Evolutionary conservation across 2,113 vertebrate genomes (phyloP).

Genomic region (Xiphophorus couchianus): DNA sequence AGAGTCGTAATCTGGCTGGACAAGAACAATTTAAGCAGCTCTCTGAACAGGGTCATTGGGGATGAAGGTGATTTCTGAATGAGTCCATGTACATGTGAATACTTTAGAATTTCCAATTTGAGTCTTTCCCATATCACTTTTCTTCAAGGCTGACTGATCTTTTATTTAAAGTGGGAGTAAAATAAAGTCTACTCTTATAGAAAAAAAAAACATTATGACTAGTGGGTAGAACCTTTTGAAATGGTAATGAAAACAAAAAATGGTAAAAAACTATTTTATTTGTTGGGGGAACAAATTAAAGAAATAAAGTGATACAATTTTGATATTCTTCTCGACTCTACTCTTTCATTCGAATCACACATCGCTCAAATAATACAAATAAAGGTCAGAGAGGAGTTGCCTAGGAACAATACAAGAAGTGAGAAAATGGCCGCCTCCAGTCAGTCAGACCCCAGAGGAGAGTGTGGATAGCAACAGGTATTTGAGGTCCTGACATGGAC

Average conservation of each 20-base stretch:
- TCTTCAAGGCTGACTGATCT: constrained; percentile 60
- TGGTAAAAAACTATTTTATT: neutral
- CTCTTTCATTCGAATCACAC: too few relatives aligned
- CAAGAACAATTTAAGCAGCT: constrained; percentile 28
- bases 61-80: constrained; percentile 11
- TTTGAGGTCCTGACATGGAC: neutral
- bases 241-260: constrained; percentile 17
- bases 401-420: neutral
- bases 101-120: constrained; percentile 47
- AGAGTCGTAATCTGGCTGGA: constrained; percentile 26
- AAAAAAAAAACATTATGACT: constrained; percentile 39
- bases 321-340: too few relatives aligned
- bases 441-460: neutral
- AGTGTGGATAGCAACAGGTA: neutral
- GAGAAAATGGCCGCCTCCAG: neutral
- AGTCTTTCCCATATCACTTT: constrained; percentile 45
- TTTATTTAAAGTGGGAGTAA: constrained; percentile 50
- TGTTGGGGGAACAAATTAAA: neutral
- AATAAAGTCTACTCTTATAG: constrained; percentile 51
- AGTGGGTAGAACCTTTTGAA: constrained; percentile 35
- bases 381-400: neutral
- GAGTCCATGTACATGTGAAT: constrained; percentile 1
- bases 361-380: neutral
- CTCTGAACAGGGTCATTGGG: constrained; percentile 21
- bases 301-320: neutral